phyloP scores from a whole-genome alignment of 2,113 vertebrate species.

The Todiramphus saurophagus region DNA sequence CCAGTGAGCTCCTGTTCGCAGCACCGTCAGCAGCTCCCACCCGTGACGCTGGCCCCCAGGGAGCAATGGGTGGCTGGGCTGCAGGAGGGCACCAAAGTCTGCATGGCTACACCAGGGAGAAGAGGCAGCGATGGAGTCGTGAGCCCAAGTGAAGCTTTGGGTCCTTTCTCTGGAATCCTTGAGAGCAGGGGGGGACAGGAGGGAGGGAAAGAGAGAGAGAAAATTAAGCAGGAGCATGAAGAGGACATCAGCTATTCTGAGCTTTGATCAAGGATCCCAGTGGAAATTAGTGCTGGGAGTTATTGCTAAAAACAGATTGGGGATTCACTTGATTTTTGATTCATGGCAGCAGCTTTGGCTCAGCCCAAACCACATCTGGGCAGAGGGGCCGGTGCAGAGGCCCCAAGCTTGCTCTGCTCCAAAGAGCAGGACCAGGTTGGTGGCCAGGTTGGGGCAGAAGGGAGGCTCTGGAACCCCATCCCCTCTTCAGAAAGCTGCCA shows the following conservation, averaged over 20 bases:
- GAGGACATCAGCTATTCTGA: background rate
- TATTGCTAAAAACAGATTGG: background rate
- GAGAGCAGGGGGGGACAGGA: background rate
- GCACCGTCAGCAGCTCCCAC: background rate
- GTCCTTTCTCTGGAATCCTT: conserved; percentile 56
- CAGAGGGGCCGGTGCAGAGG: background rate
- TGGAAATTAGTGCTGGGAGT: background rate
- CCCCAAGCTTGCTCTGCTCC: accelerated
- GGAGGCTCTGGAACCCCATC: background rate
- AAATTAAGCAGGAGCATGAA: conserved; percentile 34
- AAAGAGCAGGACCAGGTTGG: background rate
- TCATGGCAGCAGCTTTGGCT: background rate
- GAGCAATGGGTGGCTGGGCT: background rate
- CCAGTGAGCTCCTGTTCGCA: background rate
- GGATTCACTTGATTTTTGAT: background rate
- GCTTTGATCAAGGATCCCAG: background rate
- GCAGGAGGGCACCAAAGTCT: background rate
- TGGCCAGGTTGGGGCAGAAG: background rate
- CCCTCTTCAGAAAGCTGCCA: background rate
- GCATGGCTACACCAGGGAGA: conserved; percentile 38
- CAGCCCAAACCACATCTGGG: background rate
- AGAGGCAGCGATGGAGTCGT: accelerated
- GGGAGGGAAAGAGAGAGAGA: background rate
- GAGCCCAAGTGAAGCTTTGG: background rate
- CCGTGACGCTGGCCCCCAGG: background rate